Evolutionary conservation across 2,888 invertebrate species (phyloP), one percentile per base, ranked within the genome.

Genomic region (Glyphotaelius pellucidus): DNA sequence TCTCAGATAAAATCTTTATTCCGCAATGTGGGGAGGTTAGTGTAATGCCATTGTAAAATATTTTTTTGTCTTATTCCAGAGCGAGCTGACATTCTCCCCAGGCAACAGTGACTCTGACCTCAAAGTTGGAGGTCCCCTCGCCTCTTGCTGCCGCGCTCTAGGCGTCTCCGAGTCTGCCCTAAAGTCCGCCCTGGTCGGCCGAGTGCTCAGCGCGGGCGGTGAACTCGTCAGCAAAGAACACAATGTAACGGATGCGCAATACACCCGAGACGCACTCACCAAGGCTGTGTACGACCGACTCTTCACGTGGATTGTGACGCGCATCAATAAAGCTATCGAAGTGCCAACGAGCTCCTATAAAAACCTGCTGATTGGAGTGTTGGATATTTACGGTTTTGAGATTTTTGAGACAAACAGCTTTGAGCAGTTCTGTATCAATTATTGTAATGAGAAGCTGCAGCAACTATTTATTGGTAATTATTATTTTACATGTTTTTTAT

Each of bases 311-410:
- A 98, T 99, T 92, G 99, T 99, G 30, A 97, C 97, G 83, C 97
- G 98, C 95, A 98, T 99, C 90, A 99, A 99, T 96, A 97, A 98
- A 93, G 98, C 98, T 1, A 99, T 99, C 93, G 97, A 98, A 89
- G 98, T 98, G 12, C 97, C 98, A 32, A 95, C 95, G 14, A 96
- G 94, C 90, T 95, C 96, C 42, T 97, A 97, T 94, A 97, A 97
- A 94, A 97, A 97, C 94, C 98, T 98, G 0, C 97, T 99, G 83
- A 99, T 99, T 94, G 99, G 99, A 15, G 99, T 99, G 9, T 96
- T 99, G 89, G 99, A 99, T 95, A 99, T 99, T 94, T 99, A 99
- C 95, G 99, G 99, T 32, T 99, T 99, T 95, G 99, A 99, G 96
- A 99, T 99, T 94, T 99, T 99, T 95, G 99, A 99, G 94, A 97